These are phyloP conservation scores for Crypturellus undulatus DNA, from an alignment of 2,113 vertebrate genomes.

Conservation along the genomic window DNA sequence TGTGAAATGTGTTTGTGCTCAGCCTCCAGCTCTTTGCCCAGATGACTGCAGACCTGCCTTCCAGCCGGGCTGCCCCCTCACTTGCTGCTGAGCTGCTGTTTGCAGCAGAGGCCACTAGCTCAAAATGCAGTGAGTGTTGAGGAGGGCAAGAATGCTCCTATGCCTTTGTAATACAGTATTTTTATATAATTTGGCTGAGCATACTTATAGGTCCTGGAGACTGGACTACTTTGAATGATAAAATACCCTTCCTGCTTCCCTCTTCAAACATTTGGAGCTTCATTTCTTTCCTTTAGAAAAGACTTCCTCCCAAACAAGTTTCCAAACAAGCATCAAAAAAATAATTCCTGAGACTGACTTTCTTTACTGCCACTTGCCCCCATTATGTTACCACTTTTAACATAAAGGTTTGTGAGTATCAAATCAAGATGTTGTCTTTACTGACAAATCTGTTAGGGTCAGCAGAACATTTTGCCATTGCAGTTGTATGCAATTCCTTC, in stretches of 20 bases:
- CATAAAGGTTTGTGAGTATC: too few relatives aligned
- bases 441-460: neutral
- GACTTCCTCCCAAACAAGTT: neutral
- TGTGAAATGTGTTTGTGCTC: slow-evolving; percentile 49
- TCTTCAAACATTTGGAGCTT: neutral
- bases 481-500: neutral
- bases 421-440: neutral
- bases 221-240: neutral
- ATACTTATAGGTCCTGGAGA: neutral
- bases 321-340: neutral
- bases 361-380: neutral
- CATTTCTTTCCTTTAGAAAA: neutral
- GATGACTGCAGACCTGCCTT: slow-evolving; percentile 30
- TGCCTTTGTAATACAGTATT: neutral
- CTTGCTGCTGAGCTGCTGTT: slow-evolving; percentile 5
- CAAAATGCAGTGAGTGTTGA: slow-evolving; percentile 29
- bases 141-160: slow-evolving; percentile 12
- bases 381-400: neutral
- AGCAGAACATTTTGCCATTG: neutral
- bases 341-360: neutral
- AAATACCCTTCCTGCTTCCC: neutral
- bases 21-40: slow-evolving; percentile 50
- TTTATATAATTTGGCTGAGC: neutral
- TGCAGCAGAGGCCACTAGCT: slow-evolving; percentile 22
- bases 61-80: slow-evolving; percentile 24